Evolutionary conservation across 2,888 invertebrate species (phyloP).

Genomic region (Sacculina carcini): DNA sequence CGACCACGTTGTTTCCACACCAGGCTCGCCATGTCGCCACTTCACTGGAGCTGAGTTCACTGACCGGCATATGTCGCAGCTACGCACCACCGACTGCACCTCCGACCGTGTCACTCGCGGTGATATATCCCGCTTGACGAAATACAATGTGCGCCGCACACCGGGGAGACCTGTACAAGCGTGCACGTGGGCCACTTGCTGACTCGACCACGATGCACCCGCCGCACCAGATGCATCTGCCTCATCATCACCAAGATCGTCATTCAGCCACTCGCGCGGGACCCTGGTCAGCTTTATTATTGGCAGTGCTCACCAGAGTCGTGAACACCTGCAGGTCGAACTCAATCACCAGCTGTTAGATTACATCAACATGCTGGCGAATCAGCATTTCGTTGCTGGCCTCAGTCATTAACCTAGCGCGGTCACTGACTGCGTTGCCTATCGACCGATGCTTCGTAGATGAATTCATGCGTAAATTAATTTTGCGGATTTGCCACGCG

Average conservation of each 20-base stretch:
- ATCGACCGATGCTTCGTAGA: not conserved
- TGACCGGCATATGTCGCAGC: not conserved
- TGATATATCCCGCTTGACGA: too few relatives aligned
- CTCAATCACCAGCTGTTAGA: not conserved
- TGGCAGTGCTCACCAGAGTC: not conserved
- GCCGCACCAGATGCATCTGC: not conserved
- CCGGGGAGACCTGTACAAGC: too few relatives aligned
- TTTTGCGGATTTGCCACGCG: not conserved
- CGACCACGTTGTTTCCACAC: not conserved
- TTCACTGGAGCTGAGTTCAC: not conserved
- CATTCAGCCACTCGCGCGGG: conserved; percentile 1
- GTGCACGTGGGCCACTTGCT: too few relatives aligned
- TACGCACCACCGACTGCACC: too few relatives aligned
- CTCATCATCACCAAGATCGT: not conserved
- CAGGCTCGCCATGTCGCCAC: not conserved
- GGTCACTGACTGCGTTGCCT: not conserved
- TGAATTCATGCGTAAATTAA: not conserved
- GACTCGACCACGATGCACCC: not conserved
- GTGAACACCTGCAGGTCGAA: not conserved
- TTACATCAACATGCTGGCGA: not conserved
- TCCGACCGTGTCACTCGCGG: too few relatives aligned
- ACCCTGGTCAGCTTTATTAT: conserved; percentile 3
- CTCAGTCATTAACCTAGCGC: not conserved
- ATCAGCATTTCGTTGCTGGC: not conserved
- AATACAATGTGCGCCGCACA: too few relatives aligned